Percentiles rank a stretch among this genome's conserved stretches.
These are phyloP conservation scores for Dryobota labecula DNA, from an alignment of 2,888 invertebrate genomes.

Conservation along the genomic window DNA sequence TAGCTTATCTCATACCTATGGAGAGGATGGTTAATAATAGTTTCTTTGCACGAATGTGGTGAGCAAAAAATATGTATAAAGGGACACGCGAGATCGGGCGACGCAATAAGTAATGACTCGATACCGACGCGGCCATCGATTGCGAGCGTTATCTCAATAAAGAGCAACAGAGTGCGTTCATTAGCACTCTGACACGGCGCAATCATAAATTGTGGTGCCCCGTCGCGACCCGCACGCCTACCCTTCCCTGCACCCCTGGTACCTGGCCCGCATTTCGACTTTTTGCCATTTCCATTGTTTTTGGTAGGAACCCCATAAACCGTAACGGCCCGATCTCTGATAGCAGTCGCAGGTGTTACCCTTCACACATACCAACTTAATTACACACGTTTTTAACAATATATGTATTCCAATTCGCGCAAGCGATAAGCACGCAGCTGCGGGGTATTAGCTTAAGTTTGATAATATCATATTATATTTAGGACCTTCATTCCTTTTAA, in stretches of 20 bases:
- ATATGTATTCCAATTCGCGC: slow-evolving; percentile 83
- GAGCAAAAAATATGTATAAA: slow-evolving; percentile 82
- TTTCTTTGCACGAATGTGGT: slow-evolving; percentile 81
- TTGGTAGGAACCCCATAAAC: slow-evolving; percentile 86
- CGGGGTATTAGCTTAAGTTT: slow-evolving; percentile 77
- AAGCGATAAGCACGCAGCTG: slow-evolving; percentile 84
- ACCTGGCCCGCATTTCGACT: slow-evolving; percentile 85
- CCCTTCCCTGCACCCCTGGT: slow-evolving; percentile 80
- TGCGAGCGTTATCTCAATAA: slow-evolving; percentile 90
- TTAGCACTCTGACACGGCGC: slow-evolving; percentile 89
- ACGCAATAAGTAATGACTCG: slow-evolving; percentile 85
- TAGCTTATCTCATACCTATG: slow-evolving; percentile 78
- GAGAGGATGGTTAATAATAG: slow-evolving; percentile 82
- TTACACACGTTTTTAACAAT: slow-evolving; percentile 85
- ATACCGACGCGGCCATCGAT: slow-evolving; percentile 81
- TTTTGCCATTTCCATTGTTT: slow-evolving; percentile 90
- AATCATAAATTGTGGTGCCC: slow-evolving; percentile 90
- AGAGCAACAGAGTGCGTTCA: slow-evolving; percentile 90
- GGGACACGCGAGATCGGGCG: slow-evolving; percentile 85
- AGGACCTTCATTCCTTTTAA: slow-evolving; percentile 74
- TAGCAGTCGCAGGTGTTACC: slow-evolving; percentile 87
- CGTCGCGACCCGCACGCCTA: slow-evolving; percentile 86
- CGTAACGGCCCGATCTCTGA: slow-evolving; percentile 87
- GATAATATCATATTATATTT: slow-evolving; percentile 79
- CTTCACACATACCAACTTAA: slow-evolving; percentile 87